Base-by-base conservation (phyloP, 2,888 invertebrate species). In the Sylvicola cinctus region DNA sequence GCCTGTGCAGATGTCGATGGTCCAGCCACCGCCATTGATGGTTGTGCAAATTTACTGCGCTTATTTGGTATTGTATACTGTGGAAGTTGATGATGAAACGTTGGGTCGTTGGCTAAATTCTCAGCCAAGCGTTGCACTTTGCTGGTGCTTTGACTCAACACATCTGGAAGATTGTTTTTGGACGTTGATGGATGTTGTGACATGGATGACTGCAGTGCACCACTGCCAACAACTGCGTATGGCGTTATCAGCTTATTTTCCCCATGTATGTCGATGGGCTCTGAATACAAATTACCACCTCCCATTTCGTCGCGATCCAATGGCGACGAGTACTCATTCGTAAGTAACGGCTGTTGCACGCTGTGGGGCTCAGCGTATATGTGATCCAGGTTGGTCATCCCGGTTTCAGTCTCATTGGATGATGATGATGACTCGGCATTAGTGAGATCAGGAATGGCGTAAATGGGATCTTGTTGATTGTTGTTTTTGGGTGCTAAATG, bases 321-420 rank as follows among this genome's bases (percentile, higher is more conserved):
- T 11, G 54, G 52, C 29, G 48, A 49, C 3, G 50, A 46, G 35
- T 52, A 52, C 37, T 52, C 50, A 33, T 47, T 49, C 20, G 44
- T 39, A 8, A 25, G 11, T 26, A 54, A 33, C 4, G 51, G 54
- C 28, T 52, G 50, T 30, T 49, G 47, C 3, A 46, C 45, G 38
- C 46, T 47, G 31, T 45, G 44, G 7, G 51, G 50, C 37, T 52
- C 53, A 3, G 50, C 49, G 38, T 58, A 58, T 35, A 55, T 51
- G 35, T 51, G 49, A 35, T 54, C 53, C 4, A 40, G 33, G 25
- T 38, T 39, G 13, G 36, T 39, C 35, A 38, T 38, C 15, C 27
- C 31, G 31, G 33, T 34, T 3, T 17, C 31, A 3, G n/a, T n/a
- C n/a, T n/a, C n/a, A n/a, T n/a, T n/a, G n/a, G n/a, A n/a, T n/a